Evolutionary conservation across 2,888 invertebrate genomes (phyloP), one percentile per base, ranked within the genome.

Genomic region (Drosophila pseudotalamancana): DNA sequence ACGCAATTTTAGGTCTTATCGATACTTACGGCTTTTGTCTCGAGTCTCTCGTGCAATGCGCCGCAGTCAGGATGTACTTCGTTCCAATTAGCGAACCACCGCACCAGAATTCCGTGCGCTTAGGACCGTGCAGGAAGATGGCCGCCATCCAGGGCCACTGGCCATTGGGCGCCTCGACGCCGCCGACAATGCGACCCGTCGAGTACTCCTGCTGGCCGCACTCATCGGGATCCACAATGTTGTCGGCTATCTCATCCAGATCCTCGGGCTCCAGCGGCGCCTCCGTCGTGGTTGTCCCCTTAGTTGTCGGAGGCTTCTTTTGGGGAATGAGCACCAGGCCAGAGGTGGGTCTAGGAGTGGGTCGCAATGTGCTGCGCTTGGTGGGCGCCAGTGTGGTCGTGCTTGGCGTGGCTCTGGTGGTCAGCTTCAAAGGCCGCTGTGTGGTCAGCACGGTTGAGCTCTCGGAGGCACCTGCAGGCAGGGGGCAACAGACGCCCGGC

Each of bases 131-230:
- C 42, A 98, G 93, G 91, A 96, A 98, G 78, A 98, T 97, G 1
- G 98, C 98, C 0, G 97, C 98, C 96, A 98, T 96, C 98, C 98
- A 98, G 0, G 98, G 98, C 97, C 97, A 97, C 50, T 96, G 94
- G 0, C 98, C 98, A 0, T 96, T 95, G 19, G 95, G 92, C 0
- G 97, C 93, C 89, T 96, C 95, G 53, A 95, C 95, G 4, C 98
- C 98, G 0, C 98, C 98, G 0, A 98, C 98, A 37, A 98, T 97
- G 4, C 98, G 94, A 70, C 96, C 97, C 37, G 95, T 95, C 50
- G 95, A 96, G 84, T 95, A 94, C 92, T 95, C 96, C 70, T 95
- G 94, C 73, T 96, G 95, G 0, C 97, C 97, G 86, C 97, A 97
- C 73, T 96, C 96, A 16, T 90, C 92, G 56, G 87, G 90, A 87